A percentile compares a stretch with the other conserved stretches of the same genome.
phyloP scores from a whole-genome alignment of 2,113 vertebrate genomes.

The Caretta caretta region DNA sequence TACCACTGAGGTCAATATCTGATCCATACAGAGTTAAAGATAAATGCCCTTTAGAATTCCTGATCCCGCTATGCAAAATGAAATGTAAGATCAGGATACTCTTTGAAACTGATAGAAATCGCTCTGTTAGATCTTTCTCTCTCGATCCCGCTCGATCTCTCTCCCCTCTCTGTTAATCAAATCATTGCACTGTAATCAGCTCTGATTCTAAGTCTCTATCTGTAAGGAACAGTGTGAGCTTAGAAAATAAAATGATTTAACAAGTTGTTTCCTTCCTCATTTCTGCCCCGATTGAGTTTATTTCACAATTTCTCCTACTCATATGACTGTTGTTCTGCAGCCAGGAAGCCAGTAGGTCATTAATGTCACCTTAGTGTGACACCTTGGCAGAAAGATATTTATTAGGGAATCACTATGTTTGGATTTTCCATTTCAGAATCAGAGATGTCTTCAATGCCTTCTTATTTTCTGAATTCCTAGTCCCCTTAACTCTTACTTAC shows the following conservation, averaged over 20 bases:
- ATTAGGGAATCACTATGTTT: background rate
- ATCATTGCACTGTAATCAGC: slow-evolving; percentile 68
- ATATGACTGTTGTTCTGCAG: slow-evolving; percentile 13
- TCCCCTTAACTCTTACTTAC: background rate
- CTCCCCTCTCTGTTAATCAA: slow-evolving; percentile 44
- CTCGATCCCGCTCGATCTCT: background rate
- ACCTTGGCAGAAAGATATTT: background rate
- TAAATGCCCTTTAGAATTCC: slow-evolving; percentile 44
- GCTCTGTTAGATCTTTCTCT: slow-evolving; percentile 48
- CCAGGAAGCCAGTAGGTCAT: background rate
- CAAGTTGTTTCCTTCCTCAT: slow-evolving; percentile 83
- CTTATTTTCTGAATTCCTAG: background rate
- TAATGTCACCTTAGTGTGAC: background rate
- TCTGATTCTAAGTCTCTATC: slow-evolving; percentile 61
- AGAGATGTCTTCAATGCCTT: background rate
- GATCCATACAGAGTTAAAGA: slow-evolving; percentile 45
- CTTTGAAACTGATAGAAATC: slow-evolving; percentile 62
- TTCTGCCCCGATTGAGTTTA: slow-evolving; percentile 66
- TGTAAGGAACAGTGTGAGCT: slow-evolving; percentile 69
- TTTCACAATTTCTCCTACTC: slow-evolving; percentile 66
- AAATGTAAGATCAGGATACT: slow-evolving; percentile 31
- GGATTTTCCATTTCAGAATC: background rate
- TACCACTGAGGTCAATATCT: slow-evolving; percentile 11
- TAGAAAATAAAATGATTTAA: slow-evolving; percentile 76
- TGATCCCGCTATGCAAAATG: slow-evolving; percentile 43